A percentile compares a stretch with the other conserved stretches of the same genome.
phyloP scores from a whole-genome alignment of 1,140 invertebrate species.

The Metopolophium dirhodum region DNA sequence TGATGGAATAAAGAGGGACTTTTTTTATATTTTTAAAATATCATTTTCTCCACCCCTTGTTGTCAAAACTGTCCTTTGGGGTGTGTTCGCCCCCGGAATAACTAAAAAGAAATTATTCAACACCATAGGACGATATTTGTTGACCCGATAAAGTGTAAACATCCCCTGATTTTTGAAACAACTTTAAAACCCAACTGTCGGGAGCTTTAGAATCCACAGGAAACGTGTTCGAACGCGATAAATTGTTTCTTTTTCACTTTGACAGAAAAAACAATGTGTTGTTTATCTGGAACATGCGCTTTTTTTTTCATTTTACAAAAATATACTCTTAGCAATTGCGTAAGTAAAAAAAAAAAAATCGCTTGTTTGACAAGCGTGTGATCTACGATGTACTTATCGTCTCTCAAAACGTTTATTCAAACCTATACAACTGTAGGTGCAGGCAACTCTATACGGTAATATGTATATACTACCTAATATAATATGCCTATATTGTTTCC shows the following conservation, averaged over 20 bases:
- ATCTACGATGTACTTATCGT: not conserved
- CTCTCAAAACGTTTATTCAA: not conserved
- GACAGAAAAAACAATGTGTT: conserved; percentile 3
- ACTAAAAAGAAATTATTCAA: conserved; percentile 51
- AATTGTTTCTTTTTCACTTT: not conserved
- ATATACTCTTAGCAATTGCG: not conserved
- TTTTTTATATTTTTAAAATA: conserved; percentile 57
- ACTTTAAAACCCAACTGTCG: not conserved
- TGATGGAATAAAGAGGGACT: conserved; percentile 41
- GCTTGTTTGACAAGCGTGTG: not conserved
- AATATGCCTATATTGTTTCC: not conserved
- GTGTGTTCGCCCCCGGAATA: conserved; percentile 40
- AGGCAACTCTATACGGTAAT: not conserved
- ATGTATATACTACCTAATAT: not conserved
- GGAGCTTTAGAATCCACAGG: conserved; percentile 8
- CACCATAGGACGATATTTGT: conserved; percentile 36
- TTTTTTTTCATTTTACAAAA: not conserved
- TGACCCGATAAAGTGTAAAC: conserved; percentile 54
- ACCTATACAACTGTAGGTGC: not conserved
- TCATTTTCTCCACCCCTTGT: conserved; percentile 52
- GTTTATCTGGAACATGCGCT: not conserved
- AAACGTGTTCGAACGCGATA: conserved; percentile 48
- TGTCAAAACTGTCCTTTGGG: conserved; percentile 55
- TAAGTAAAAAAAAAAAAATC: not conserved
- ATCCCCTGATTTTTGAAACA: conserved; percentile 30